Base-by-base conservation (phyloP, 2,113 vertebrate genomes). In the Chlamydotis undulata region DNA sequence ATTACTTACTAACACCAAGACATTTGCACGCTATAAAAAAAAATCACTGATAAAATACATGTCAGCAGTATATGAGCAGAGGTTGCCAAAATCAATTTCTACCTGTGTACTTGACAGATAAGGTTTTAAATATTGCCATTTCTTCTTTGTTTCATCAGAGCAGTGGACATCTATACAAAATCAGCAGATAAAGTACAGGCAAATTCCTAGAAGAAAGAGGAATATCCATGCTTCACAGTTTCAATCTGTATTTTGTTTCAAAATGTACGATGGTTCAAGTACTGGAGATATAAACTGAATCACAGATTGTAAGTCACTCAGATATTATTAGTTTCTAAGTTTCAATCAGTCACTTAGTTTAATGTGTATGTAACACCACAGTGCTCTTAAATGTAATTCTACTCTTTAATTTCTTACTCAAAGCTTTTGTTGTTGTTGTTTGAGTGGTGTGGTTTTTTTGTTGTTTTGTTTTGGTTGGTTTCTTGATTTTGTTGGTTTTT, bases 381-480 rank as follows among this genome's bases (percentile, higher is more conserved):
- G 12, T 25, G 7, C 5, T 61, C 14, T 70, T 77, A 47, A 4
- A 37, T 0, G 1, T 61, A 26, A 33, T 3, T 61, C 33, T 45
- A 26, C 35, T 64, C 7, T 29, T 24, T 14, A 25, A 26, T 56
- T 88, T 49, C 22, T 28, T n/a, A 45, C 31, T 76, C 35, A 64
- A 65, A 35, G 18, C 5, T 14, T 22, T 73, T 29, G 21, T 37
- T 61, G 9, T 31, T 56, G 5, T 22, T 79, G 31, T 16, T 43
- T 45, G 14, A 24, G 12, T 2, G 3, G 10, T 39, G 25, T 5
- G 12, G 0, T 4, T 8, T n/a, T 35, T 21, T 35, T 22, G 26
- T 61, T 7, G 4, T 6, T 10, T 61, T 43, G 8, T 2, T n/a
- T 47, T 47, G 6, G 5, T 35, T 55, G 4, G 11, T 37, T 37